Evolutionary conservation across 2,797 vertebrate genomes (phyloP).

Genomic region (Myotis myotis): DNA sequence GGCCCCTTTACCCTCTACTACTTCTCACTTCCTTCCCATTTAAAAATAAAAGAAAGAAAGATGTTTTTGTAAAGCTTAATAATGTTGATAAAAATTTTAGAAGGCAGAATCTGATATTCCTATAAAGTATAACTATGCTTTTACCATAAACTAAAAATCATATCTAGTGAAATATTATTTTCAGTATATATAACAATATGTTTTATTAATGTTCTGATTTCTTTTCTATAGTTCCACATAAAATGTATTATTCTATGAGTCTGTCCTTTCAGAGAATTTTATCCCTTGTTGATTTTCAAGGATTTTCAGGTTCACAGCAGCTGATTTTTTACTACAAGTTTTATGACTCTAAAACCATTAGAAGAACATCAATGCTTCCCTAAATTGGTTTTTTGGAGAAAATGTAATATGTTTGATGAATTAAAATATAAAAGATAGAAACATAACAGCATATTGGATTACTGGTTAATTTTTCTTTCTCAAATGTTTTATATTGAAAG

Average conservation of each 20-base stretch:
- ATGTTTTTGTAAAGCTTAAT: neutral
- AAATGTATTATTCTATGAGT: conserved; percentile 11
- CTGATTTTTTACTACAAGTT: conserved; percentile 55
- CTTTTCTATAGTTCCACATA: neutral
- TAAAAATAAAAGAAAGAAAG: neutral
- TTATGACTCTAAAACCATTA: conserved; percentile 65
- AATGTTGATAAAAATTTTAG: neutral
- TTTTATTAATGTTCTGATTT: conserved; percentile 7
- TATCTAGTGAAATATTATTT: neutral
- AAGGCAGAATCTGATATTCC: neutral
- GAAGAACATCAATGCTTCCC: conserved; percentile 60
- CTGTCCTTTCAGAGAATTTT: conserved; percentile 3
- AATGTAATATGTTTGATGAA: conserved; percentile 64
- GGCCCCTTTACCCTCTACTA: neutral
- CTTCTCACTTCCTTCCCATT: neutral
- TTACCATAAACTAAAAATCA: neutral
- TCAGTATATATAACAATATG: neutral
- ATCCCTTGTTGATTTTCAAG: conserved; percentile 49
- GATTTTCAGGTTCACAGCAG: conserved; percentile 55
- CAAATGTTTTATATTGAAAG: conserved; percentile 53
- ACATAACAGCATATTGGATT: conserved; percentile 56
- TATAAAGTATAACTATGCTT: neutral
- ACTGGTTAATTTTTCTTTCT: conserved; percentile 61
- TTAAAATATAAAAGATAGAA: conserved; percentile 72
- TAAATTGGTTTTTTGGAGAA: conserved; percentile 67